phyloP scores from a whole-genome alignment of 2,797 vertebrate species.

The Crenuchus spilurus region DNA sequence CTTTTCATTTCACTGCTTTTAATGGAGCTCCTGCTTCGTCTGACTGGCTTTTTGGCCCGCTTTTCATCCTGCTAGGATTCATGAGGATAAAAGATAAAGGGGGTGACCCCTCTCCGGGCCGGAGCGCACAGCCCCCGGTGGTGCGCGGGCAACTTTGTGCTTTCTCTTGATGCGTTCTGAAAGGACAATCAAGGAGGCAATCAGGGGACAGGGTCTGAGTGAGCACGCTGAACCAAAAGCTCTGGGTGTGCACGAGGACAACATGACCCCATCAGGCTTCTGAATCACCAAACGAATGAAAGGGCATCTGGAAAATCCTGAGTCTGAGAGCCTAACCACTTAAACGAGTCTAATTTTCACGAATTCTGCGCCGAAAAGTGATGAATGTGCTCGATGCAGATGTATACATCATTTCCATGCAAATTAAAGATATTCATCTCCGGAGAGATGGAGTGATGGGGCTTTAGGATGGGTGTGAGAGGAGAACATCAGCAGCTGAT shows the following conservation, averaged over 20 bases:
- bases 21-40: neutral
- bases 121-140: neutral
- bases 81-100: constrained; percentile 7
- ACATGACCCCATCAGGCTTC: constrained; percentile 15
- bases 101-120: neutral
- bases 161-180: constrained; percentile 40
- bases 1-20: neutral
- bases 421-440: too few relatives aligned
- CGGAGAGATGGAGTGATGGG: too few relatives aligned
- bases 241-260: constrained; percentile 19
- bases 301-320: constrained; percentile 27
- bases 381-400: too few relatives aligned
- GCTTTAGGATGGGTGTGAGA: too few relatives aligned
- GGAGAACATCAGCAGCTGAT: too few relatives aligned
- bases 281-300: constrained; percentile 26
- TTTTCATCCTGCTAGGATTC: constrained; percentile 16
- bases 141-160: constrained; percentile 15
- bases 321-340: neutral
- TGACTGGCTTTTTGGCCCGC: neutral
- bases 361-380: too few relatives aligned
- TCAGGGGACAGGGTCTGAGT: constrained; percentile 1
- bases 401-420: too few relatives aligned
- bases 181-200: constrained; percentile 37
- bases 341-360: too few relatives aligned
- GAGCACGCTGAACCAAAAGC: constrained; percentile 26